Evolutionary conservation across 37 sponge, comb jelly and placozoan genomes (phyloP), one percentile per base, ranked within the genome.

Genomic region (Agelas oroides): DNA sequence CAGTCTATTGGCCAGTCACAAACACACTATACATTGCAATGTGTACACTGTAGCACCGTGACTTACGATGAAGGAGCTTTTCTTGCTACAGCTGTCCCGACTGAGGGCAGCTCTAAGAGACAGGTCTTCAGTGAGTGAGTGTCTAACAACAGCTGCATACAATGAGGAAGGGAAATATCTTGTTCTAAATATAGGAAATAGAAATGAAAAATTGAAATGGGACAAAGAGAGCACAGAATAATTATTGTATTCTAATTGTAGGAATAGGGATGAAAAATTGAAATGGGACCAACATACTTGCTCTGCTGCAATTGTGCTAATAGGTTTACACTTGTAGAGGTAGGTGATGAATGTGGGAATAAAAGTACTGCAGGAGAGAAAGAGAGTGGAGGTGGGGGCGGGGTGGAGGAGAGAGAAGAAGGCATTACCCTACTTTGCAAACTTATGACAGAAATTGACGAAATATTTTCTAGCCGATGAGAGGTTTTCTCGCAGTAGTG

Each of bases 301-400:
- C 78, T 99, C 99, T 56, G 97, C 99, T 35, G 97, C 99, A 19
- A 97, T 90, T 5, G 99, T 95, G 52, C 90, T 93, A 15, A 99
- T 87, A 19, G 97, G 99, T 65, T 97, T 95, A 80, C 99, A 99
- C 90, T 96, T 96, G 92, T 97, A 95, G 61, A 96, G 61, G 73
- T 88, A 80, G 30, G 85, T 96, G 71, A 97, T 91, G 54, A 95
- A 95, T 3, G 73, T 59, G 0, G 94, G 94, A 24, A 97, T 85
- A 73, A 95, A 93, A 11, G 84, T 76, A 71, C 96, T 96, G 74
- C 53, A 77, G 46, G 60, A 61, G 53, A 63, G 33, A 68, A 25
- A 13, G 16, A 40, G 27, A n/a, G n/a, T n/a, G n/a, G n/a, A n/a
- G n/a, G n/a, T n/a, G n/a, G n/a, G n/a, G n/a, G n/a, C 1, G 53